A percentile compares a stretch with the other conserved stretches of the same genome.
These are phyloP conservation scores for Nymphalis io DNA, from an alignment of 1,140 invertebrate genomes.

Conservation along the genomic window DNA sequence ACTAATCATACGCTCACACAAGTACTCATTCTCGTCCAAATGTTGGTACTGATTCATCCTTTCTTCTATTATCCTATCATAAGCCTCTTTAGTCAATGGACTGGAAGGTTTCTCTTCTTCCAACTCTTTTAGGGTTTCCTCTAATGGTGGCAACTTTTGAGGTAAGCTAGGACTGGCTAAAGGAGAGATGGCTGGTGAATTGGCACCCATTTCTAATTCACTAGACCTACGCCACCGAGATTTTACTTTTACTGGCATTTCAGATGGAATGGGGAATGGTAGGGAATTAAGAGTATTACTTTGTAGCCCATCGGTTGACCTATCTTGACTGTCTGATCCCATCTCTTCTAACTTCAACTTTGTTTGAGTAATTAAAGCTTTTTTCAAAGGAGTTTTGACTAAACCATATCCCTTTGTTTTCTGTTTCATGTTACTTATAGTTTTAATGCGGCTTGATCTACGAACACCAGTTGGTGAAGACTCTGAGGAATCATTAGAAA, in stretches of 20 bases:
- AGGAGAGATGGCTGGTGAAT: constrained; percentile 67
- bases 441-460: constrained; percentile 82
- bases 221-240: constrained; percentile 91
- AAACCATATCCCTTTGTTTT: constrained; percentile 82
- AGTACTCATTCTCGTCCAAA: constrained; percentile 92
- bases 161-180: constrained; percentile 67
- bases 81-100: constrained; percentile 68
- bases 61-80: constrained; percentile 84
- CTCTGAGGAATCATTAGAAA: constrained; percentile 76
- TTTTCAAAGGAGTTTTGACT: constrained; percentile 79
- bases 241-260: constrained; percentile 91
- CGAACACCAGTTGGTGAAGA: constrained; percentile 77
- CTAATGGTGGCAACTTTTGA: constrained; percentile 52
- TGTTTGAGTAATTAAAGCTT: constrained; percentile 73
- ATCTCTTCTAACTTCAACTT: constrained; percentile 73
- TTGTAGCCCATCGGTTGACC: constrained; percentile 47
- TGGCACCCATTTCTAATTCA: constrained; percentile 88
- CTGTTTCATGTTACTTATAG: constrained; percentile 81
- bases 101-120: constrained; percentile 49
- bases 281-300: constrained; percentile 55
- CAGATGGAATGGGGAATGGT: constrained; percentile 75
- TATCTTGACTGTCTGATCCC: constrained; percentile 71
- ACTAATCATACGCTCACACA: constrained; percentile 89
- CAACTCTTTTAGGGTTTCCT: constrained; percentile 48
- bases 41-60: constrained; percentile 89